A percentile compares a stretch with the other conserved stretches of the same genome.
Evolutionary conservation across 2,888 invertebrate genomes (phyloP).

Genomic region (Pediacus dermestoides): DNA sequence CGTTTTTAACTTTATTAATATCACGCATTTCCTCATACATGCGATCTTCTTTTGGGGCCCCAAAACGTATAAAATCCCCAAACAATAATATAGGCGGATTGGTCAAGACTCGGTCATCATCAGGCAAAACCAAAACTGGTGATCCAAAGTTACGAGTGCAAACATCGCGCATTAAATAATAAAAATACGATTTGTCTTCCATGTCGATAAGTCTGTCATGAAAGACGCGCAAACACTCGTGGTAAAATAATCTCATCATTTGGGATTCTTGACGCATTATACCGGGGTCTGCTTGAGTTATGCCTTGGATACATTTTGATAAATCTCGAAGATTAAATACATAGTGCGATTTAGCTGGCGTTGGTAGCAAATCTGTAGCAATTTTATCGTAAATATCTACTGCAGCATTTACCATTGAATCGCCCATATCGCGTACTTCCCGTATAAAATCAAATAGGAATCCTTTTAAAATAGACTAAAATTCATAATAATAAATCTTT

Average conservation of each 20-base stretch:
- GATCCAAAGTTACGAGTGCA: conserved; percentile 63
- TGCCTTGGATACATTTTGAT: conserved; percentile 88
- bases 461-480: conserved; percentile 66
- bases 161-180: conserved; percentile 63
- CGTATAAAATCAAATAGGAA: conserved; percentile 75
- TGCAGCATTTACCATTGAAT: conserved; percentile 75
- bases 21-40: conserved; percentile 82
- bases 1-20: conserved; percentile 62
- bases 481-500: conserved; percentile 17
- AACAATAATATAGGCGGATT: conserved; percentile 64
- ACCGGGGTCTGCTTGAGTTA: conserved; percentile 75
- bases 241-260: conserved; percentile 80
- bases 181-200: conserved; percentile 79
- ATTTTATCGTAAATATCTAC: conserved; percentile 81
- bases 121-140: conserved; percentile 59
- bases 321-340: conserved; percentile 88
- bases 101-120: conserved; percentile 57
- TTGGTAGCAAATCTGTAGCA: conserved; percentile 76
- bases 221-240: conserved; percentile 88
- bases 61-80: conserved; percentile 80
- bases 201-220: conserved; percentile 83
- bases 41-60: conserved; percentile 67
- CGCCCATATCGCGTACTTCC: conserved; percentile 63
- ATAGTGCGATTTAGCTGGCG: conserved; percentile 89
- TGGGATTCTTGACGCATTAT: conserved; percentile 63